Percentiles rank a stretch among this genome's conserved stretches.
phyloP scores from a whole-genome alignment of 2,888 invertebrate genomes.

The Drosophila kuntzei region DNA sequence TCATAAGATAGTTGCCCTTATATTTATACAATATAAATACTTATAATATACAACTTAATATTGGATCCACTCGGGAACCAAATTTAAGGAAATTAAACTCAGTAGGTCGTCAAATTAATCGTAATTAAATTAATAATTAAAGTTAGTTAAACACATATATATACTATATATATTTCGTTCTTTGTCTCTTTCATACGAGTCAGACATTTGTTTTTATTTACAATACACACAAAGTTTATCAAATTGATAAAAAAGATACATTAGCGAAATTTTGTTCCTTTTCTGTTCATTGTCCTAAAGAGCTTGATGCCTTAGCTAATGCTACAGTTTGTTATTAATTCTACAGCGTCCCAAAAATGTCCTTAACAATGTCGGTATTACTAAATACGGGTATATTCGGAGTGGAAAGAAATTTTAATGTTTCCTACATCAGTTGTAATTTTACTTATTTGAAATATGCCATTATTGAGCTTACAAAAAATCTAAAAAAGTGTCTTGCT shows the following conservation, averaged over 20 bases:
- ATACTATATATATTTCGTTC: conserved; percentile 20
- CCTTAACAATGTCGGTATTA: background rate
- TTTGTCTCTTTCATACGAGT: conserved; percentile 23
- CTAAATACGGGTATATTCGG: background rate
- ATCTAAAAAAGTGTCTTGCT: too few relatives aligned
- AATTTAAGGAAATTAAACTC: conserved; percentile 16
- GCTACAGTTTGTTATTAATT: conserved; percentile 13
- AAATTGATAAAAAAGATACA: conserved; percentile 14
- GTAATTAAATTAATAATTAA: conserved; percentile 19
- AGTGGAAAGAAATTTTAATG: background rate
- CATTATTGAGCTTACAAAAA: too few relatives aligned
- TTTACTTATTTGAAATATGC: too few relatives aligned
- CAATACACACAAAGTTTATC: conserved; percentile 10
- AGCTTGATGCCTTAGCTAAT: conserved; percentile 41
- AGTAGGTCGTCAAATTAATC: conserved; percentile 22
- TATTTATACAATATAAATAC: conserved; percentile 18
- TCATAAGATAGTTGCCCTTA: conserved; percentile 51
- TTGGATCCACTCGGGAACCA: conserved; percentile 32
- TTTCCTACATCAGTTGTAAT: background rate
- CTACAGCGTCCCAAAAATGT: conserved; percentile 13
- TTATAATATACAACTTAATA: conserved; percentile 10
- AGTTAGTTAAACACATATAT: conserved; percentile 36
- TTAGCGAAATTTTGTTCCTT: conserved; percentile 21
- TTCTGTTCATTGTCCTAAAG: conserved; percentile 13
- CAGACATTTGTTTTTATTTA: conserved; percentile 17